Conservation (phyloP, 92 coral and sea anemone genomes). For the Phenganax subtilis region DNA sequence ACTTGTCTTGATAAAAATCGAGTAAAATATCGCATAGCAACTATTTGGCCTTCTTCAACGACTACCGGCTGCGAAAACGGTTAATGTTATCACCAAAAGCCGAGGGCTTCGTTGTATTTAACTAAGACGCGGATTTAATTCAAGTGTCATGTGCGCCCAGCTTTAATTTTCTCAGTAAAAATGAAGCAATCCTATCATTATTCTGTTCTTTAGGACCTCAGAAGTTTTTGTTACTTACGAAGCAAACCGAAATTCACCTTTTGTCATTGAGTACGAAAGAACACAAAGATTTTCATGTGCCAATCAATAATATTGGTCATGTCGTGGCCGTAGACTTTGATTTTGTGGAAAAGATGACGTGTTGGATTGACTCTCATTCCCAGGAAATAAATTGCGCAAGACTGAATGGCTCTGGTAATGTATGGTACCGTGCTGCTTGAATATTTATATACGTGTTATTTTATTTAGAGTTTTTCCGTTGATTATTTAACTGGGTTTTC, state of each 20-base stretch:
- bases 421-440: background rate
- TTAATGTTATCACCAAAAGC: no score
- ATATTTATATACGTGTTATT: background rate
- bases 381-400: slow-evolving; percentile 65
- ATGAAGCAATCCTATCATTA: background rate
- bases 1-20: no score
- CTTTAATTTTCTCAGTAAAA: no score
- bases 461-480: background rate
- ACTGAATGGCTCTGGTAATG: slow-evolving; percentile 69
- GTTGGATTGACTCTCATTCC: slow-evolving; percentile 79
- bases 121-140: no score
- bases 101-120: no score
- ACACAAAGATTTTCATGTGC: slow-evolving; percentile 75
- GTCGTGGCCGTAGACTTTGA: slow-evolving; percentile 87
- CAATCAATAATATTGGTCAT: slow-evolving; percentile 67
- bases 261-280: slow-evolving; percentile 79
- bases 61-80: no score
- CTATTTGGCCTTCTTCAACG: no score
- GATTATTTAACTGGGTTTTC: background rate
- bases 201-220: slow-evolving; percentile 60
- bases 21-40: no score
- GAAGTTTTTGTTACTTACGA: slow-evolving; percentile 67
- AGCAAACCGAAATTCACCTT: slow-evolving; percentile 67
- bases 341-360: slow-evolving; percentile 65
- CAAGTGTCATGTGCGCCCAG: no score